phyloP scores from a whole-genome alignment of 2,113 vertebrate genomes.

The Copsychus sechellarum region DNA sequence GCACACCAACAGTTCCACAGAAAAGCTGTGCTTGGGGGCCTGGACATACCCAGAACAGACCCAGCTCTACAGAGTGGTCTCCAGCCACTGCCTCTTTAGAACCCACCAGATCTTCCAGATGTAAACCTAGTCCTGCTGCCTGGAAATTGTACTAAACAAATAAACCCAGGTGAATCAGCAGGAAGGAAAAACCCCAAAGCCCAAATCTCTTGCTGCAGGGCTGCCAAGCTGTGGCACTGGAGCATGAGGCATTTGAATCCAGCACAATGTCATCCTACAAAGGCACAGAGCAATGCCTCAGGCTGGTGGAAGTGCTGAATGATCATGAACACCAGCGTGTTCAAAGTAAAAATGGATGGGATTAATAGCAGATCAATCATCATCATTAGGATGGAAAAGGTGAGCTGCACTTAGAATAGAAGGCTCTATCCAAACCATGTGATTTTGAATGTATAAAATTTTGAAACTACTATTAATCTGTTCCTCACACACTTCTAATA shows the following conservation, averaged over 20 bases:
- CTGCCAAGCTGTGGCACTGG: background rate
- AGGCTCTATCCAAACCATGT: background rate
- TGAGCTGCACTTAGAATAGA: background rate
- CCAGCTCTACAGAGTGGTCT: background rate
- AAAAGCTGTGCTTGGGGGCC: background rate
- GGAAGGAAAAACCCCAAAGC: background rate
- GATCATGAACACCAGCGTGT: background rate
- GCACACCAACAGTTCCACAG: background rate
- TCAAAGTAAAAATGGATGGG: background rate
- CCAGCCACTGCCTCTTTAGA: background rate
- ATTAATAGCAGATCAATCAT: background rate
- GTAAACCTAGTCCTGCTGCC: background rate
- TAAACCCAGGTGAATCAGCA: background rate
- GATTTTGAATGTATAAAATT: background rate
- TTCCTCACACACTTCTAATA: background rate
- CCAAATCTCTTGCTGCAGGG: background rate
- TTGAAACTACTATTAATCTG: background rate
- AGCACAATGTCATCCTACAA: background rate
- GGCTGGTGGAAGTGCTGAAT: background rate
- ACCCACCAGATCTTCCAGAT: background rate
- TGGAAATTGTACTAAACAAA: background rate
- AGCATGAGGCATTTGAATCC: background rate
- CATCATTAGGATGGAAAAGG: background rate
- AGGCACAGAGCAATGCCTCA: background rate
- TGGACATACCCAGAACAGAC: background rate